These are phyloP conservation scores for Hypomesus transpacificus DNA, from an alignment of 2,113 vertebrate genomes.

Conservation along the genomic window DNA sequence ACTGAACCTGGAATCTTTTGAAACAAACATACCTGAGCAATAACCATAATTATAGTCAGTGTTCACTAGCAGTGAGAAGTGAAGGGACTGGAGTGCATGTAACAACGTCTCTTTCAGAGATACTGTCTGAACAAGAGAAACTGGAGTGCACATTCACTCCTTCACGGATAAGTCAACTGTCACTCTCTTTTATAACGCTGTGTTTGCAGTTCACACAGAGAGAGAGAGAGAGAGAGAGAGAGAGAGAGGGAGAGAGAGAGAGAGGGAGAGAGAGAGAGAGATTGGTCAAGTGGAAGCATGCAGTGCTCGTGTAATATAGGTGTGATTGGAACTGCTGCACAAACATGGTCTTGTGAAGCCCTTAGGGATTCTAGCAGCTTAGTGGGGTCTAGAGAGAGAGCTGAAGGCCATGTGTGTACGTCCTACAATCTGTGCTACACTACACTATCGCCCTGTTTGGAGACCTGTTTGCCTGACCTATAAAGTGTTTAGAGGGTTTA, in stretches of 20 bases:
- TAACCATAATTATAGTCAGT: slow-evolving; percentile 19
- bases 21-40: slow-evolving; percentile 26
- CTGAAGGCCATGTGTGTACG: not conserved
- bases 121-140: no score
- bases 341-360: slow-evolving; percentile 9
- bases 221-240: not conserved
- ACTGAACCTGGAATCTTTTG: not conserved
- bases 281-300: not conserved
- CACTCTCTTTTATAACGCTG: not conserved
- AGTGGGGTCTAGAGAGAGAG: not conserved
- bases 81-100: not conserved
- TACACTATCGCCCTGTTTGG: not conserved
- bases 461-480: no score
- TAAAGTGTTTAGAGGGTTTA: no score
- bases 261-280: no score
- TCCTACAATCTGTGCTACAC: not conserved
- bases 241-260: not conserved
- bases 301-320: slow-evolving; percentile 15
- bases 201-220: not conserved
- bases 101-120: not conserved
- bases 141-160: no score
- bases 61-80: not conserved
- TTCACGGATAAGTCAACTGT: no score
- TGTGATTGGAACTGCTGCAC: slow-evolving; percentile 3
- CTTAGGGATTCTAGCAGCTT: slow-evolving; percentile 16